Percentiles rank a stretch among this genome's conserved stretches.
Conservation (phyloP, 1,140 invertebrate genomes). For the Lepidurus couesii region DNA sequence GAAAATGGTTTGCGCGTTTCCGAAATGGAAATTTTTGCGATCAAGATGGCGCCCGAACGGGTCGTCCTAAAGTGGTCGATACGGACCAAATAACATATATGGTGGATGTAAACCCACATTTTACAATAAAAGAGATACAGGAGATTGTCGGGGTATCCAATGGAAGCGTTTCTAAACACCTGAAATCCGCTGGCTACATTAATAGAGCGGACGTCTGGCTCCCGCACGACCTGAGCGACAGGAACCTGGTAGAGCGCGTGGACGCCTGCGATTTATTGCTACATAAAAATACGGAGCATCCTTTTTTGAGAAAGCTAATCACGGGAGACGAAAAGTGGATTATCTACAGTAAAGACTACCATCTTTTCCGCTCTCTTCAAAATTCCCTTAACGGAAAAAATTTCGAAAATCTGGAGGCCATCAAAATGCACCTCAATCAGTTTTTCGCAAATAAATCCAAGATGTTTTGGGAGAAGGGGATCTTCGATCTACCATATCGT, state of each 20-base stretch:
- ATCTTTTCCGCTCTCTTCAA: too few relatives aligned
- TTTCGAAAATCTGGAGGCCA: too few relatives aligned
- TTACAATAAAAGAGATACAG: neutral
- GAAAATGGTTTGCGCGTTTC: neutral
- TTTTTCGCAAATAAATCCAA: too few relatives aligned
- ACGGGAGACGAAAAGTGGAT: slow-evolving; percentile 4
- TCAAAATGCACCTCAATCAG: too few relatives aligned
- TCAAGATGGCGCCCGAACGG: neutral
- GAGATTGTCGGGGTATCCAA: neutral
- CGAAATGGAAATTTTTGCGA: neutral
- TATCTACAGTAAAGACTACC: neutral
- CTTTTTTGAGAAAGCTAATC: neutral
- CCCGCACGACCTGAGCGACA: neutral
- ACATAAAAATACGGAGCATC: neutral
- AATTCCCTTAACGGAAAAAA: too few relatives aligned
- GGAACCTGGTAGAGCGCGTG: neutral
- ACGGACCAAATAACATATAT: neutral
- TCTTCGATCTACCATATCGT: too few relatives aligned
- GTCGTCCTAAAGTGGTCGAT: too few relatives aligned
- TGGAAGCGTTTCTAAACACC: slow-evolving; percentile 5
- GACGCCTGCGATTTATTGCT: neutral
- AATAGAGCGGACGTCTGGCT: neutral
- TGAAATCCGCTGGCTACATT: neutral
- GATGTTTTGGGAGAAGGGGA: too few relatives aligned
- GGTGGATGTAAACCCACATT: neutral